Evolutionary conservation across 2,113 vertebrate species (phyloP), one percentile per base, ranked within the genome.

Genomic region (Trogon surrucura): DNA sequence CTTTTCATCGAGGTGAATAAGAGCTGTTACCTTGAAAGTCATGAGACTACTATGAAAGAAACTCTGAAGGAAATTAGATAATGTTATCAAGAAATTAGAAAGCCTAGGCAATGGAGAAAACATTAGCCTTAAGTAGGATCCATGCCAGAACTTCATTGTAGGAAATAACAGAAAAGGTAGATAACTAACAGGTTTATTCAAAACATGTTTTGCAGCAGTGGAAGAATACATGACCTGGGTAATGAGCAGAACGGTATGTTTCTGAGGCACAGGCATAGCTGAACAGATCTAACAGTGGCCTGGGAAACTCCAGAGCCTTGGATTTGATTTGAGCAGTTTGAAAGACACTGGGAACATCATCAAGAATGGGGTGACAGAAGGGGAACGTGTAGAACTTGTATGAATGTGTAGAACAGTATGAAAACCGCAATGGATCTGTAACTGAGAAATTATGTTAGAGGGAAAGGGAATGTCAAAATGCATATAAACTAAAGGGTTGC

Each of bases 51-150:
- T 70, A 34, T 93, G 67, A 94, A 95, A 93, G 80, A 88, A 95
- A 88, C 80, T 57, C 90, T 94, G 92, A 96, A 97, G 96, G 96
- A 97, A 97, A 95, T 89, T 73, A 96, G 95, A 97, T 95, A 73
- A 80, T 32, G 54, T 89, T 96, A 78, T 74, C 81, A 87, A 82
- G 88, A 94, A 90, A 87, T 58, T 72, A 85, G 75, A 81, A 91
- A 91, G 78, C 69, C 82, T 58, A 81, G 64, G 79, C 67, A 95
- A 93, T 96, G 84, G 75, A 87, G 96, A 94, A 96, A 93, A 83
- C 80, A 65, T 88, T 88, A 92, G 57, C 60, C 54, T 72, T 80
- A 78, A 64, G 21, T 41, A 85, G 88, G 57, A 94, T 34, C 84
- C 58, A 54, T 94, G 84, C 92, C 67, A 95, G 85, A 96, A 93